Percentiles rank a stretch among this genome's conserved stretches.
These are phyloP conservation scores for Orchesellides sinensis DNA, from an alignment of 2,888 invertebrate species.

Conservation along the genomic window DNA sequence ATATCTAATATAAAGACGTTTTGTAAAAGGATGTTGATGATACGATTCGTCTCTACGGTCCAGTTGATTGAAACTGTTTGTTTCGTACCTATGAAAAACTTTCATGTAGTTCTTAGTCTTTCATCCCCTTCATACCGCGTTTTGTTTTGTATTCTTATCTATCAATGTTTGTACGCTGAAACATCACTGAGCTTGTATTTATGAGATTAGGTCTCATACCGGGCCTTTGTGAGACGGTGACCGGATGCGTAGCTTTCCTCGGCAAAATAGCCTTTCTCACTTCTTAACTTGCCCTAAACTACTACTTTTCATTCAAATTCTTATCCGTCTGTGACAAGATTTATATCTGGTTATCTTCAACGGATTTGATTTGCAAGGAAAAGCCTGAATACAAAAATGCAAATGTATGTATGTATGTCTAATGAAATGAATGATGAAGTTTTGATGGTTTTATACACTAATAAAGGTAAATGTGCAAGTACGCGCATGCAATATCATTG, in stretches of 20 bases:
- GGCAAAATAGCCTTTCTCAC: no score
- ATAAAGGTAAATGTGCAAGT: no score
- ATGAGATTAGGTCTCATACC: no score
- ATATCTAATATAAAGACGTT: no score
- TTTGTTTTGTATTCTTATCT: background rate
- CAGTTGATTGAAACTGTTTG: no score
- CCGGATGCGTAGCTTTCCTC: no score
- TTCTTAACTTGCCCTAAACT: background rate
- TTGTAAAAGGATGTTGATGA: no score
- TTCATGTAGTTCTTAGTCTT: background rate
- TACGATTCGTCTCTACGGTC: no score
- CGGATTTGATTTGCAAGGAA: constrained; percentile 3
- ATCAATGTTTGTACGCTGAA: background rate
- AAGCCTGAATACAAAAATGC: background rate
- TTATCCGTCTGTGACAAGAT: constrained; percentile 8
- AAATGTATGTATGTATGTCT: background rate
- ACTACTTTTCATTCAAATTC: constrained; percentile 12
- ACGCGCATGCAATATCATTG: constrained; percentile 22
- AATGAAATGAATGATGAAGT: background rate
- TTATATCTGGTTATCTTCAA: constrained; percentile 37
- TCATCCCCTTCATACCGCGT: background rate
- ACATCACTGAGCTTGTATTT: no score
- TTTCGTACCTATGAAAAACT: no score
- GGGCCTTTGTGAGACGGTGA: no score
- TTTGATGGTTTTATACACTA: background rate